Conservation (phyloP, 2,113 vertebrate genomes). For the Alethe diademata region DNA sequence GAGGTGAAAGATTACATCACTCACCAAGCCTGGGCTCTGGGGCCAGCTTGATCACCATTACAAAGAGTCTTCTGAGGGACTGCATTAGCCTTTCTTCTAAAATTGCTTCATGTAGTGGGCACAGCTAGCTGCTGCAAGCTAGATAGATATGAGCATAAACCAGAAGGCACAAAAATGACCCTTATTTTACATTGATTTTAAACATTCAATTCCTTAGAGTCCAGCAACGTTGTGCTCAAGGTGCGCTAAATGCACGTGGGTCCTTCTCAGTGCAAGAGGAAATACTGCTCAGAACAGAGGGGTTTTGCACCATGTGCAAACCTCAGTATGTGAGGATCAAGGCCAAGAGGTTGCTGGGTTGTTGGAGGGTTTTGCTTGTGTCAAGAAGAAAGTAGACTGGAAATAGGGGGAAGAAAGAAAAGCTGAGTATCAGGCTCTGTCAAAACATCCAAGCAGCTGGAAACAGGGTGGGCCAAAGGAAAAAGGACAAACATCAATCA, state of each 20-base stretch:
- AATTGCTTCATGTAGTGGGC: not conserved
- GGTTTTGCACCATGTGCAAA: not conserved
- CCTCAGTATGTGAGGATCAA: not conserved
- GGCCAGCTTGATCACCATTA: not conserved
- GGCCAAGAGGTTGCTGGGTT: not conserved
- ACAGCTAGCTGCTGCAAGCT: not conserved
- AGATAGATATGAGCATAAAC: not conserved
- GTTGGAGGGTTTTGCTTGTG: not conserved
- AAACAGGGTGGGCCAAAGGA: not conserved
- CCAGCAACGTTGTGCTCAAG: fast-evolving
- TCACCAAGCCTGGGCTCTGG: not conserved
- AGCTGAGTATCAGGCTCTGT: not conserved
- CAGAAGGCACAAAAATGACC: not conserved
- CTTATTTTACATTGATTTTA: not conserved
- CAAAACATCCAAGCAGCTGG: not conserved
- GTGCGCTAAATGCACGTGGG: fast-evolving
- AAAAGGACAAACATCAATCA: constrained; percentile 20
- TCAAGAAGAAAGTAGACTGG: not conserved
- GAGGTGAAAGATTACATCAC: constrained; percentile 27
- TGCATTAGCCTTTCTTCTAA: not conserved
- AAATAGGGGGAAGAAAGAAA: not conserved
- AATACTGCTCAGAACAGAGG: not conserved
- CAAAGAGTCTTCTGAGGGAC: not conserved
- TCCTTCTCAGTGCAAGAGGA: not conserved
- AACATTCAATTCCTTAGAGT: not conserved